Conservation (phyloP, 2,888 invertebrate species). For the Fragum fragum region DNA sequence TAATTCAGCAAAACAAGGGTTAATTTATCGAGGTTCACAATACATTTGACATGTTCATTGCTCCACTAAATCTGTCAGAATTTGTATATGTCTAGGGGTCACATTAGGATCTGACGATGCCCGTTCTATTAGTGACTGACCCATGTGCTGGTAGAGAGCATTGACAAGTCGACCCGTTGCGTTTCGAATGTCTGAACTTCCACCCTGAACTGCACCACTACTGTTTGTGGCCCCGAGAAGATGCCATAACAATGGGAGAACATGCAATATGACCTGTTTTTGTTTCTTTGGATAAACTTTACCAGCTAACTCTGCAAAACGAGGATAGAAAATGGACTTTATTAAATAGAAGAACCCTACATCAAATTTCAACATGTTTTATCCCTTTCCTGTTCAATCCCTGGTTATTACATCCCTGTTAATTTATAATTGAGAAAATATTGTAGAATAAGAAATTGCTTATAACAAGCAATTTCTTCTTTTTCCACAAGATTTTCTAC, state of each 20-base stretch:
- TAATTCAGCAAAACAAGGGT: too few relatives aligned
- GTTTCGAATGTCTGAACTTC: slow-evolving; percentile 75
- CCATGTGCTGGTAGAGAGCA: slow-evolving; percentile 80
- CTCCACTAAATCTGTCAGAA: slow-evolving; percentile 77
- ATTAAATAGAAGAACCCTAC: too few relatives aligned
- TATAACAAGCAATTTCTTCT: slow-evolving; percentile 3
- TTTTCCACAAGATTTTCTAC: background rate
- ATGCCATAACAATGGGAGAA: slow-evolving; percentile 85
- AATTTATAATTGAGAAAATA: too few relatives aligned
- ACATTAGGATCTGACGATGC: slow-evolving; percentile 77
- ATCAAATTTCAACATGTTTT: too few relatives aligned
- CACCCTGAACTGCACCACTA: slow-evolving; percentile 80
- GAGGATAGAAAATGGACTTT: background rate
- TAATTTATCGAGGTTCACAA: background rate
- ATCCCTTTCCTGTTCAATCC: too few relatives aligned
- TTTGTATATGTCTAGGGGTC: slow-evolving; percentile 77
- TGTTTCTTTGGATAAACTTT: slow-evolving; percentile 83
- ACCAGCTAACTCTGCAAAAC: slow-evolving; percentile 78
- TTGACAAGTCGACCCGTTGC: slow-evolving; percentile 78
- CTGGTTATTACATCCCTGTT: too few relatives aligned
- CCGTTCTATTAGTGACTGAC: slow-evolving; percentile 77
- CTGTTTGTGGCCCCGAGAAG: slow-evolving; percentile 80
- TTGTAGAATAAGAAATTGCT: background rate
- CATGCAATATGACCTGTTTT: slow-evolving; percentile 84
- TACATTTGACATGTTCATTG: slow-evolving; percentile 17